These are phyloP conservation scores for Calycopis cecrops DNA, from an alignment of 1,140 invertebrate genomes.

Conservation along the genomic window DNA sequence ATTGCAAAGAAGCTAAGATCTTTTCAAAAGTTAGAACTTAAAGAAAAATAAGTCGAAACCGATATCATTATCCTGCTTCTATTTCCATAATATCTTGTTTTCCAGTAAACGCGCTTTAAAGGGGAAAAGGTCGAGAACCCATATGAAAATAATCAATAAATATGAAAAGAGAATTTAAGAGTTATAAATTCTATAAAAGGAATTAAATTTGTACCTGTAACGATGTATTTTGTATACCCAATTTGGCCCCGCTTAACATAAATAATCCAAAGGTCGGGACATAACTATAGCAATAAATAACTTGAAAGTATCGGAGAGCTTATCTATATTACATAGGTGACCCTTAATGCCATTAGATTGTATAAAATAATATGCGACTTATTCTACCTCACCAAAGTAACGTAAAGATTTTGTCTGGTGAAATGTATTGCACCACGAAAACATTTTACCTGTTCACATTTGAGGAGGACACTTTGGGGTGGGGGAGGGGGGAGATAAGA, in stretches of 20 bases:
- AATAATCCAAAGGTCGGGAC: conserved; percentile 31
- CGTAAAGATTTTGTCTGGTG: conserved; percentile 38
- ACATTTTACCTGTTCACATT: conserved; percentile 62
- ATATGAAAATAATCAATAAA: too few species aligned
- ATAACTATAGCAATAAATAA: conserved; percentile 36
- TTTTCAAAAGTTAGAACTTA: too few species aligned
- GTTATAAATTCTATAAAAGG: not conserved
- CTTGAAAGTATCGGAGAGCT: conserved; percentile 32
- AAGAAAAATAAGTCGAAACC: too few species aligned
- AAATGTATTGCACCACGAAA: conserved; percentile 55
- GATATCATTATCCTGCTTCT: too few species aligned
- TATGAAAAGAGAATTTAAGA: too few species aligned
- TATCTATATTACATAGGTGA: conserved; percentile 30
- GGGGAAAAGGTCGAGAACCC: too few species aligned
- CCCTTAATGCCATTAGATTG: conserved; percentile 35
- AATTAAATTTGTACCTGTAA: conserved; percentile 7
- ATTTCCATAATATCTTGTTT: too few species aligned
- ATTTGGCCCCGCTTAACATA: conserved; percentile 25
- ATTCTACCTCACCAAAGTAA: conserved; percentile 11
- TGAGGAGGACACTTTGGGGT: conserved; percentile 38
- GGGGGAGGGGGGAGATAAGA: conserved; percentile 59
- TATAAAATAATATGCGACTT: conserved; percentile 14
- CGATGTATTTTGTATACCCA: conserved; percentile 19
- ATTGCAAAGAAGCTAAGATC: too few species aligned
- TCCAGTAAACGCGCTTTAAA: too few species aligned